Conservation (phyloP, 1,140 invertebrate genomes). For the Potamilus streckersoni region DNA sequence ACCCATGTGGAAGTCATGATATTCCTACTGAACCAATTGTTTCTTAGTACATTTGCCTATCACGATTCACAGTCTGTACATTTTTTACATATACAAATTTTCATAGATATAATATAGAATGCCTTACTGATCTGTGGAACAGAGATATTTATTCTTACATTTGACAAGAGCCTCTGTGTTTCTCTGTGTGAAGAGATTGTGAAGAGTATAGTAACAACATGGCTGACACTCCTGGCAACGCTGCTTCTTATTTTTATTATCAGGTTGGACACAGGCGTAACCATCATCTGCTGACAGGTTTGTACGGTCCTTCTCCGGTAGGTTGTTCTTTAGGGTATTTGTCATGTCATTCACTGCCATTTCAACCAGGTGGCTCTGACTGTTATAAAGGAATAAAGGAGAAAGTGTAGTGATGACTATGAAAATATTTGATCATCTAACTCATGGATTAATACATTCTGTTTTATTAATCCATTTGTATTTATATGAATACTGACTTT, state of each 20-base stretch:
- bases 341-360: slow-evolving; percentile 91
- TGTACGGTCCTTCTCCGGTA: slow-evolving; percentile 46
- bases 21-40: too few relatives aligned
- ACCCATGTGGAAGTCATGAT: too few relatives aligned
- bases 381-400: slow-evolving; percentile 32
- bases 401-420: too few relatives aligned
- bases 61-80: too few relatives aligned
- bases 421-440: too few relatives aligned
- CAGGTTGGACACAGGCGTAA: slow-evolving; percentile 51
- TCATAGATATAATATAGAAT: too few relatives aligned
- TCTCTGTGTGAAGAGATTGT: slow-evolving; percentile 66
- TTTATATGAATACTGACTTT: too few relatives aligned
- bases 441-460: too few relatives aligned
- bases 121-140: too few relatives aligned
- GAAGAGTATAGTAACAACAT: slow-evolving; percentile 62
- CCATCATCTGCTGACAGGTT: slow-evolving; percentile 54
- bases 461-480: too few relatives aligned
- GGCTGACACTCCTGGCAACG: slow-evolving; percentile 65
- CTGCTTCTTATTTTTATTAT: slow-evolving; percentile 61
- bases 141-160: slow-evolving; percentile 47
- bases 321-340: slow-evolving; percentile 74
- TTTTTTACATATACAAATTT: too few relatives aligned
- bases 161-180: slow-evolving; percentile 69
- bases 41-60: too few relatives aligned
- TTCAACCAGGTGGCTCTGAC: slow-evolving; percentile 89